Percentiles rank a stretch among this genome's conserved stretches.
Conservation (phyloP, 2,888 invertebrate genomes). For the Lobophora halterata region DNA sequence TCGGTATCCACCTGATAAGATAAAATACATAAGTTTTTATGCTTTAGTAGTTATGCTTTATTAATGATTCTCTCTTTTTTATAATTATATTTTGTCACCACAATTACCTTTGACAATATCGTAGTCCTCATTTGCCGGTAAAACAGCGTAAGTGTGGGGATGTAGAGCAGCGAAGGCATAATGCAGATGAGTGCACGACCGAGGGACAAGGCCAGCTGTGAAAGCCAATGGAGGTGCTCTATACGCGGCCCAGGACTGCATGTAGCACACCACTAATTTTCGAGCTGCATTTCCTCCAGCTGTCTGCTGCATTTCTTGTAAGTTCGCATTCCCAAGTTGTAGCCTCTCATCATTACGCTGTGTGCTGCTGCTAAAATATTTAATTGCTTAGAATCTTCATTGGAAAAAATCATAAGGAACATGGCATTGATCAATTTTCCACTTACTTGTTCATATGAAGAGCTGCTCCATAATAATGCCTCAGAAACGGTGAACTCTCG, state of each 20-base stretch:
- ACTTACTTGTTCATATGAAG: constrained; percentile 67
- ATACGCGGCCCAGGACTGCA: constrained; percentile 85
- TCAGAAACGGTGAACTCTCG: constrained; percentile 42
- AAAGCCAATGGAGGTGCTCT: constrained; percentile 85
- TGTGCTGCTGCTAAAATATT: constrained; percentile 12
- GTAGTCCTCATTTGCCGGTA: constrained; percentile 84
- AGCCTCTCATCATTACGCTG: constrained; percentile 59
- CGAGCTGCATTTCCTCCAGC: constrained; percentile 43
- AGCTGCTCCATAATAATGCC: constrained; percentile 71
- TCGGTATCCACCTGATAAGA: constrained; percentile 84
- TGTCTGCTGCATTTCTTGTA: constrained; percentile 73
- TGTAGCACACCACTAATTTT: constrained; percentile 83
- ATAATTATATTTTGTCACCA: neutral
- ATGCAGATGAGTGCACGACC: constrained; percentile 87
- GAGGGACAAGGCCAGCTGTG: constrained; percentile 83
- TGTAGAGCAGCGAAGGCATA: constrained; percentile 87
- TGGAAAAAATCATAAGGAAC: neutral
- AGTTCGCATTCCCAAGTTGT: constrained; percentile 69
- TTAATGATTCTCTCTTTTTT: neutral
- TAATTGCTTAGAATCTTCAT: neutral
- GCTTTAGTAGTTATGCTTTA: neutral
- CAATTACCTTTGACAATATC: constrained; percentile 84
- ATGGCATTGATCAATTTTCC: neutral
- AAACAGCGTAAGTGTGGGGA: constrained; percentile 82
- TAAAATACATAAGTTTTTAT: neutral